phyloP scores from a whole-genome alignment of 2,888 invertebrate genomes.

The Muschampia plurimacula region DNA sequence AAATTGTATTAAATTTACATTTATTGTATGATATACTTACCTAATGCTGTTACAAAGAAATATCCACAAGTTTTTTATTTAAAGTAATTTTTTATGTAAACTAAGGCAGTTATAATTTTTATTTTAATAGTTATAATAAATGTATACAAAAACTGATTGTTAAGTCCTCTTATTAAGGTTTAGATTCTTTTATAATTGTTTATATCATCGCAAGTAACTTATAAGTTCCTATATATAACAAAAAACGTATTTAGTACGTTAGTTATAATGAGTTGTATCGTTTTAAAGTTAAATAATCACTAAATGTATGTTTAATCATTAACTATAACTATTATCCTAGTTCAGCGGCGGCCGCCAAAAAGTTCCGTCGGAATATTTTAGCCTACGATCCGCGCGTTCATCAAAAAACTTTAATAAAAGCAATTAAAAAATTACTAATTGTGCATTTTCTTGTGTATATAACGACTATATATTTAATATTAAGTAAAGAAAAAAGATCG shows the following conservation, averaged over 20 bases:
- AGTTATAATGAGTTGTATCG: background rate
- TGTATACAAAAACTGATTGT: too few relatives aligned
- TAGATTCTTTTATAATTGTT: background rate
- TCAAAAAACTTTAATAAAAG: conserved; percentile 17
- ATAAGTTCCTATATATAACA: background rate
- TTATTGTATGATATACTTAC: too few relatives aligned
- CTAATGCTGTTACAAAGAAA: too few relatives aligned
- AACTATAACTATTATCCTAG: background rate
- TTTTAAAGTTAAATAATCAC: background rate
- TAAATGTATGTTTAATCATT: background rate
- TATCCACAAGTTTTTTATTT: too few relatives aligned
- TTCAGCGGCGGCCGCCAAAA: conserved; percentile 44
- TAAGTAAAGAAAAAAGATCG: background rate
- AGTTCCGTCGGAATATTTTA: conserved; percentile 81
- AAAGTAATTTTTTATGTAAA: too few relatives aligned
- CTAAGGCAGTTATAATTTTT: too few relatives aligned
- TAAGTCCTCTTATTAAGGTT: background rate
- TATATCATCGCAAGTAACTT: background rate
- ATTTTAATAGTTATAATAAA: too few relatives aligned
- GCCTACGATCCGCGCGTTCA: conserved; percentile 70
- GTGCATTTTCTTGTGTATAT: background rate
- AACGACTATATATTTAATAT: background rate
- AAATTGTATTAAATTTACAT: too few relatives aligned
- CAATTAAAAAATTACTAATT: conserved; percentile 2
- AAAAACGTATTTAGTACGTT: background rate